Evolutionary conservation across 2,888 invertebrate genomes (phyloP).

Genomic region (Bembecia ichneumoniformis): DNA sequence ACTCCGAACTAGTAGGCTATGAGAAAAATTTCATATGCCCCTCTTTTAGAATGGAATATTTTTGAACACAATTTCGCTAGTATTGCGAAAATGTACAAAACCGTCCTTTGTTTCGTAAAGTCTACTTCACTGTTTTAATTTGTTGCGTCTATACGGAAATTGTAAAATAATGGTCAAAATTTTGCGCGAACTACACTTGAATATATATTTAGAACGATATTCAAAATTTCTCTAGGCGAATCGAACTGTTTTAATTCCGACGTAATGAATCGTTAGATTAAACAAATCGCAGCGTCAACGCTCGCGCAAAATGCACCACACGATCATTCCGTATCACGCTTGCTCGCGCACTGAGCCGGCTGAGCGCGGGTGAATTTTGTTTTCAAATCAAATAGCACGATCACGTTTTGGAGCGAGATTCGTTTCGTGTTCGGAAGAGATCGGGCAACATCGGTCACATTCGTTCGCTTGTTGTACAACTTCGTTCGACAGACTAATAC

Average conservation of each 20-base stretch:
- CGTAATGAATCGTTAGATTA: constrained; percentile 61
- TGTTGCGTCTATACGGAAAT: constrained; percentile 70
- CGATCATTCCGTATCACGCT: constrained; percentile 73
- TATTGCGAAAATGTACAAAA: constrained; percentile 71
- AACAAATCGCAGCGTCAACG: constrained; percentile 65
- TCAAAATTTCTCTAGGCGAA: constrained; percentile 54
- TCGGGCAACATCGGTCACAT: constrained; percentile 36
- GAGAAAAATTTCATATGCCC: constrained; percentile 41
- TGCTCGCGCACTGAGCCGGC: constrained; percentile 67
- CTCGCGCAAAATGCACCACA: constrained; percentile 73
- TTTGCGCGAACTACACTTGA: constrained; percentile 61
- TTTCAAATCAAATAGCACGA: constrained; percentile 64
- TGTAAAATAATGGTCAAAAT: constrained; percentile 63
- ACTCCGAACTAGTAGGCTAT: constrained; percentile 64
- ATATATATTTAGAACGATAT: constrained; percentile 48
- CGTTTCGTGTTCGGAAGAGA: constrained; percentile 45
- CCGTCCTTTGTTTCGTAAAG: constrained; percentile 69
- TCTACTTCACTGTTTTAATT: constrained; percentile 46
- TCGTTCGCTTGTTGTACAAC: constrained; percentile 50
- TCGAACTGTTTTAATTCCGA: constrained; percentile 61
- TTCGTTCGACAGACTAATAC: too few relatives aligned
- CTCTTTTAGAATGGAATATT: constrained; percentile 45
- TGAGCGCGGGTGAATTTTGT: constrained; percentile 52
- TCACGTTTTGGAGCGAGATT: constrained; percentile 64
- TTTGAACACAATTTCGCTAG: constrained; percentile 72